Evolutionary conservation across 2,797 vertebrate species (phyloP), one percentile per base, ranked within the genome.

Genomic region (Alosa sapidissima): DNA sequence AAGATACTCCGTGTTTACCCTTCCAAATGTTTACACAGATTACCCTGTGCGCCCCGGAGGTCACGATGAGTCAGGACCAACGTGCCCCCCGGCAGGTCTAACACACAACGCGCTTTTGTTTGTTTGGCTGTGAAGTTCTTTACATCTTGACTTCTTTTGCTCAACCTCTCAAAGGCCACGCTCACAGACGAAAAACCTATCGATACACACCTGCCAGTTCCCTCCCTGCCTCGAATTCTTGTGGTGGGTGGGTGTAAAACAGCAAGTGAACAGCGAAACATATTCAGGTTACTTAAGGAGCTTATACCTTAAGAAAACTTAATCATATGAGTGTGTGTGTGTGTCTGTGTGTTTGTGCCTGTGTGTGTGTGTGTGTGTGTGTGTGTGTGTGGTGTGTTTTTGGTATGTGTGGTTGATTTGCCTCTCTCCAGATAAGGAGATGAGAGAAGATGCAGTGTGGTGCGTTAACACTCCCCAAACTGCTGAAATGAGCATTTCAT

Each of bases 1-100:
- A 82, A 72, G 72, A 65, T 52, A 72, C 81, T 0, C 14, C 19
- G 16, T 82, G 85, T 86, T 85, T 60, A 85, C 33, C 83, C 78
- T 45, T 85, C 68, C 60, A 78, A 86, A 82, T 78, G 58, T 62
- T 41, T 47, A 78, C 72, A 78, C 72, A 19, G 72, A 36, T 78
- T 78, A 45, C 41, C 36, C 5, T 9, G 65, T 72, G 13, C 4
- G n/a, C 21, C 58, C n/a, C 58, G 7, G n/a, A 24, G 58, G 65
- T 41, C 65, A 36, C 2, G 13, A 4, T 72, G 65, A 21, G 13
- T 47, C 36, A 78, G 19, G 36, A 78, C 72, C 14, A 16, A 16
- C 16, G 41, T 47, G 36, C 36, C 41, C 5, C 28, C 65, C 33
- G 41, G 41, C 36, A 78, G 14, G 21, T 62, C 28, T 47, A 78